phyloP scores from a whole-genome alignment of 2,888 invertebrate species.

The Miltochrista miniata region DNA sequence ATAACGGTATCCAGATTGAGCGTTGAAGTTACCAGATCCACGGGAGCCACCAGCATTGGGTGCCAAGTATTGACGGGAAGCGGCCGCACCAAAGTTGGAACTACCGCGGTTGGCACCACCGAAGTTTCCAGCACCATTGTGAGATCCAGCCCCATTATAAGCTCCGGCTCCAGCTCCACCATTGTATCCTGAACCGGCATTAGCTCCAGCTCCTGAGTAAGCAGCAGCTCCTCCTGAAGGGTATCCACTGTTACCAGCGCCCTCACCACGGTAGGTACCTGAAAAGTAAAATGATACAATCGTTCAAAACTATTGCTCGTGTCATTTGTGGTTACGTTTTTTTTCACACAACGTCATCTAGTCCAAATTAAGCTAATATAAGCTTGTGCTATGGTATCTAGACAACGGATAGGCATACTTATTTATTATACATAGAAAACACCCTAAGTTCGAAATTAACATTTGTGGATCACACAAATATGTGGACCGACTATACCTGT shows the following conservation, averaged over 20 bases:
- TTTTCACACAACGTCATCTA: too few relatives aligned
- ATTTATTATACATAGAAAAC: too few relatives aligned
- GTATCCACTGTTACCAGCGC: conserved; percentile 46
- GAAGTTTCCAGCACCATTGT: not conserved
- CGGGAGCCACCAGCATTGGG: conserved; percentile 65
- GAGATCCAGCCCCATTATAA: conserved; percentile 10
- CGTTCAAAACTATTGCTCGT: not conserved
- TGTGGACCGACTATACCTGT: too few relatives aligned
- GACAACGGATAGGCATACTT: too few relatives aligned
- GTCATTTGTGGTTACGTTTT: too few relatives aligned
- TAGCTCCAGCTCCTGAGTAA: conserved; percentile 28
- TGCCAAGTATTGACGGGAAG: conserved; percentile 73
- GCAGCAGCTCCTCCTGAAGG: conserved; percentile 26
- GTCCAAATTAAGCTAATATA: too few relatives aligned
- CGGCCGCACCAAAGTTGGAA: conserved; percentile 41
- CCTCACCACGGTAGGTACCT: conserved; percentile 77
- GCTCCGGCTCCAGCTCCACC: conserved; percentile 17
- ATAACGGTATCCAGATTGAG: conserved; percentile 74
- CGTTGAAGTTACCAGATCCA: conserved; percentile 73
- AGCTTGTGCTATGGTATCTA: too few relatives aligned
- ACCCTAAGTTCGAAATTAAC: too few relatives aligned
- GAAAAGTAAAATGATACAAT: conserved; percentile 21
- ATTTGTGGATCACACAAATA: too few relatives aligned
- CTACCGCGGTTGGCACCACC: conserved; percentile 25
- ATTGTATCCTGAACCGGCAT: conserved; percentile 17